These are phyloP conservation scores for Nephotettix cincticeps DNA, from an alignment of 1,140 invertebrate genomes.

Conservation along the genomic window DNA sequence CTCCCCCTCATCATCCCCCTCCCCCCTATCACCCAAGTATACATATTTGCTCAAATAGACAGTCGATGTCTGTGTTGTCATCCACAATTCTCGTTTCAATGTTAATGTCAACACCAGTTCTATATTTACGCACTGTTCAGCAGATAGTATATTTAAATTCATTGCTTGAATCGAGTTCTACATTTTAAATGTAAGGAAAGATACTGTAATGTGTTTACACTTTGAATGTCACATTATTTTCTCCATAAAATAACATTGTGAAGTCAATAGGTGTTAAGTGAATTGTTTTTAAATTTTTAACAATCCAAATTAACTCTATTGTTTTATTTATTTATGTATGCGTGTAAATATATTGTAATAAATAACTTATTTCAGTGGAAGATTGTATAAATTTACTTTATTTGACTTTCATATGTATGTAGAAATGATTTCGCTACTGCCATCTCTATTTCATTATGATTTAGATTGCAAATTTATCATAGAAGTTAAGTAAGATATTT, in stretches of 20 bases:
- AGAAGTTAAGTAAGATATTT: too few species aligned
- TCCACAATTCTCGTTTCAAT: conserved; percentile 11
- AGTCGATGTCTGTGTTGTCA: conserved; percentile 9
- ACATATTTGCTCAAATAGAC: conserved; percentile 22
- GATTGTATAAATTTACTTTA: background rate
- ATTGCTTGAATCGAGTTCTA: conserved; percentile 13
- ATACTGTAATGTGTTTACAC: background rate
- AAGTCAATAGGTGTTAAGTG: background rate
- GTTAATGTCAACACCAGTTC: conserved; percentile 20
- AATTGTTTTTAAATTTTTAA: background rate
- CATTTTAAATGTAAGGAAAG: conserved; percentile 18
- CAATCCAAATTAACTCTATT: background rate
- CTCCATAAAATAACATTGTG: conserved; percentile 14
- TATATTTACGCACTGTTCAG: conserved; percentile 16
- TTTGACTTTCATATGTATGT: background rate
- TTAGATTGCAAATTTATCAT: background rate
- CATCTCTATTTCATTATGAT: background rate
- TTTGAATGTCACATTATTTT: background rate
- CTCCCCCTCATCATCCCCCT: background rate
- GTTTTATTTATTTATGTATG: background rate
- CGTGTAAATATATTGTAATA: background rate
- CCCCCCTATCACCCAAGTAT: background rate
- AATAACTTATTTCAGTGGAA: background rate
- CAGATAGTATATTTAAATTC: conserved; percentile 15
- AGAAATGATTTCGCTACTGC: background rate